Evolutionary conservation across 1,140 invertebrate genomes (phyloP), one percentile per base, ranked within the genome.

Genomic region (Ceratina japonica): DNA sequence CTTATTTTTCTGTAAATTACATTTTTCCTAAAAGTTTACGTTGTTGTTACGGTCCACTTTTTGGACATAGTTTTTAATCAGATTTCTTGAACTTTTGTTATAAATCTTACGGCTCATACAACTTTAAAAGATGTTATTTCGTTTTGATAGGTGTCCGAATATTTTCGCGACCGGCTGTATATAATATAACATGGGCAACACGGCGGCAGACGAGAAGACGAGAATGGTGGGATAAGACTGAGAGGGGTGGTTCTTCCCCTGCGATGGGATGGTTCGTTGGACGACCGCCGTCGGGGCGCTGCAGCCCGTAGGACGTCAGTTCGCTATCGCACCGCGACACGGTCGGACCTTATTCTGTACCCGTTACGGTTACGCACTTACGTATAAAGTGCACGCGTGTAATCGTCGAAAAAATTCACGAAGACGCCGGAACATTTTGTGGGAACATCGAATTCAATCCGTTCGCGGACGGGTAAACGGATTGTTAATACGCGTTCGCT

Each of bases 241-340:
- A 82, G 74, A 78, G 80, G 81, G 81, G 77, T 18, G 80, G 54
- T 72, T 83, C 78, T 49, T 74, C 79, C 78, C 80, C 66, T 73
- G 83, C 68, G 79, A 72, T 71, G 51, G 76, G 83, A 59, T 79
- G 83, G 89, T 91, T 90, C 89, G 63, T 70, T 70, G 76, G 74
- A 82, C 80, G 80, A 54, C 89, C 90, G 84, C 82, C 85, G 83
- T 80, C 75, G 87, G 78, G 87, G 89, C 90, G 90, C 90, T 90
- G 89, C 85, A 74, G 63, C 87, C 79, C 74, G 82, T 83, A 83
- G 81, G 73, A 86, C 87, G 86, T 87, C 89, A 91, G 90, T 91
- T 84, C 84, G 86, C 87, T 88, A 88, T 85, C 86, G 88, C 75
- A 88, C 52, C 85, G 89, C 89, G 89, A 74, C 85, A 84, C 80